phyloP scores from a whole-genome alignment of 1,140 invertebrate species.

The Mamestra configurata region DNA sequence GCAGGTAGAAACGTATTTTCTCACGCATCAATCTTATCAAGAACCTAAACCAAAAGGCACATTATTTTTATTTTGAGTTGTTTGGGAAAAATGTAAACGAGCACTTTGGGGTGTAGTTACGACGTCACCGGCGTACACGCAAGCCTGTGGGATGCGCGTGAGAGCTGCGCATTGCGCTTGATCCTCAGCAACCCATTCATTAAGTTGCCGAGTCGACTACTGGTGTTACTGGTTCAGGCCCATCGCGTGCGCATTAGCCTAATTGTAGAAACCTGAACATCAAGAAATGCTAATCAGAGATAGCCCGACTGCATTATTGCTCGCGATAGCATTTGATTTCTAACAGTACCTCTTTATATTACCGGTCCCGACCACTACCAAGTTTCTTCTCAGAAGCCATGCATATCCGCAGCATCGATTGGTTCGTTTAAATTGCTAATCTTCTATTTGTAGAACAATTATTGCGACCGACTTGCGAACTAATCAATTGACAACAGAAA shows the following conservation, averaged over 20 bases:
- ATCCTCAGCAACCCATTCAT: slow-evolving; percentile 62
- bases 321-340: slow-evolving; percentile 44
- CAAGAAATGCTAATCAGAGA: slow-evolving; percentile 80
- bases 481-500: background rate
- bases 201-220: slow-evolving; percentile 80
- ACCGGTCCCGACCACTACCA: slow-evolving; percentile 15
- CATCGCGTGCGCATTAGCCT: slow-evolving; percentile 78
- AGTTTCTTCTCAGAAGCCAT: slow-evolving; percentile 35
- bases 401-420: slow-evolving; percentile 3
- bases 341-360: slow-evolving; percentile 28
- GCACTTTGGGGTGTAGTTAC: slow-evolving; percentile 49
- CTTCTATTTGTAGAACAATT: slow-evolving; percentile 11
- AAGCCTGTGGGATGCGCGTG: slow-evolving; percentile 62
- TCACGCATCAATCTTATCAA: background rate
- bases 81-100: slow-evolving; percentile 33
- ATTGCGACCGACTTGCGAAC: background rate
- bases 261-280: slow-evolving; percentile 80
- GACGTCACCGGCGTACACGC: slow-evolving; percentile 53
- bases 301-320: slow-evolving; percentile 48
- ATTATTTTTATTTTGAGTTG: slow-evolving; percentile 17
- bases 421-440: slow-evolving; percentile 28
- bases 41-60: background rate
- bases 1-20: background rate
- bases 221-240: slow-evolving; percentile 75
- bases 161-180: slow-evolving; percentile 55